These are phyloP conservation scores for Caenorhabditis briggsae DNA, from an alignment of 1,140 invertebrate genomes.

Conservation along the genomic window DNA sequence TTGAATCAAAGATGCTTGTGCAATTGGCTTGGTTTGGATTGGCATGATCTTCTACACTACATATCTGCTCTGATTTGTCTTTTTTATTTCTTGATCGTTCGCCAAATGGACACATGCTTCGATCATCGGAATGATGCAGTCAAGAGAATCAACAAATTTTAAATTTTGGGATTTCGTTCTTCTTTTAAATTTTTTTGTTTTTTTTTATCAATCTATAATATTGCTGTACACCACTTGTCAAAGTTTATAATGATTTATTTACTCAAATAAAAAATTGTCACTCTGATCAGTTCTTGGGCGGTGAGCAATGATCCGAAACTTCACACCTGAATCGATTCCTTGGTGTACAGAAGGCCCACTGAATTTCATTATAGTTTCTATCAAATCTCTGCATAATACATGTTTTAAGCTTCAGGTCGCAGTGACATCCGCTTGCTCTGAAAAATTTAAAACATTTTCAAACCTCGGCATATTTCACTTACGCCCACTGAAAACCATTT, in stretches of 20 bases:
- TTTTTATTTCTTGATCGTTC: neutral
- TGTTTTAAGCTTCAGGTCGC: constrained; percentile 6
- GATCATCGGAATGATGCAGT: too few relatives aligned
- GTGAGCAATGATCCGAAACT: constrained; percentile 4
- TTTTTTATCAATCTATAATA: too few relatives aligned
- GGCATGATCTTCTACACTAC: neutral
- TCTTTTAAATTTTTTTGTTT: too few relatives aligned
- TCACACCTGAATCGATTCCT: constrained; percentile 18
- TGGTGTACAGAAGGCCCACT: constrained; percentile 29
- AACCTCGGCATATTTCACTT: neutral
- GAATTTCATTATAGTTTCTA: constrained; percentile 21
- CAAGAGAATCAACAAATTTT: too few relatives aligned
- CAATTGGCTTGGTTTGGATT: neutral
- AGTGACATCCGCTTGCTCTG: constrained; percentile 30
- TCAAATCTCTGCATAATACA: constrained; percentile 41
- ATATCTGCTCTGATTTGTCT: neutral
- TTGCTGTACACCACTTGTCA: too few relatives aligned
- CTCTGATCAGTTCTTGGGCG: neutral
- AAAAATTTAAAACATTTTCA: neutral
- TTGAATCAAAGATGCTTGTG: neutral
- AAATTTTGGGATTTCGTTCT: too few relatives aligned
- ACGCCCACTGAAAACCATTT: constrained; percentile 28
- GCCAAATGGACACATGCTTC: neutral
- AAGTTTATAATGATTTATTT: too few relatives aligned
- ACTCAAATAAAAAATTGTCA: neutral